Evolutionary conservation across 2,113 vertebrate genomes (phyloP).

Genomic region (Hirundichthys speculiger): DNA sequence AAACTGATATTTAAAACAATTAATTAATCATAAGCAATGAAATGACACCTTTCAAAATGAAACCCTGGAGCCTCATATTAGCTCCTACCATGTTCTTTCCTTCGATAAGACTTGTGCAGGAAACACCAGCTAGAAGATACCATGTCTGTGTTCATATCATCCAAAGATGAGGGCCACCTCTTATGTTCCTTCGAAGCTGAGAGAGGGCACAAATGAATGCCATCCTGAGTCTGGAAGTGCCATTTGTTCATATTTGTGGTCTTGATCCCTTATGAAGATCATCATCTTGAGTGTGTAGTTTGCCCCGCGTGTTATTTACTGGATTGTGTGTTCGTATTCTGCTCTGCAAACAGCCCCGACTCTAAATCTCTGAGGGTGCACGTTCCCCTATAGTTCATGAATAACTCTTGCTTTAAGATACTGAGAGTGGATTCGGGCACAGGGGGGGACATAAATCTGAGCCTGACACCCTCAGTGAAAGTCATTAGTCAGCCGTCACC

Average conservation of each 20-base stretch:
- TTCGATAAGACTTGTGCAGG: neutral
- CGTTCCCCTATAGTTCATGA: slow-evolving; percentile 58
- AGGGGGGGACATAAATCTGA: slow-evolving; percentile 72
- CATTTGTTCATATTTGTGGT: slow-evolving; percentile 52
- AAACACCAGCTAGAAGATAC: no score
- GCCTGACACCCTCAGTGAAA: slow-evolving; percentile 73
- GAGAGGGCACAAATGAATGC: slow-evolving; percentile 17
- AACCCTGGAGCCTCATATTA: neutral
- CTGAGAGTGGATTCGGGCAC: slow-evolving; percentile 63
- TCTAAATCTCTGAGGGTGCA: slow-evolving; percentile 34
- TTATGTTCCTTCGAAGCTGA: neutral
- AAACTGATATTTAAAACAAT: neutral
- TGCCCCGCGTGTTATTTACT: slow-evolving; percentile 48
- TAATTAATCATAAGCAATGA: neutral
- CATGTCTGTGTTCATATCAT: slow-evolving; percentile 16
- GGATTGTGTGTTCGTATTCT: slow-evolving; percentile 1
- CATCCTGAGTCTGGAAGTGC: slow-evolving; percentile 14
- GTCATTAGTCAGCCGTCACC: slow-evolving; percentile 79
- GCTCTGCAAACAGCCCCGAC: slow-evolving; percentile 26
- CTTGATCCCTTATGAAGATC: slow-evolving; percentile 47
- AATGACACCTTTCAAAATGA: neutral
- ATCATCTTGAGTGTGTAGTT: slow-evolving; percentile 31
- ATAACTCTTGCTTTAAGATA: slow-evolving; percentile 77
- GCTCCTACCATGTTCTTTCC: neutral
- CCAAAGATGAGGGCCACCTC: slow-evolving; percentile 34